Percentiles rank a stretch among this genome's conserved stretches.
Conservation (phyloP, 2,113 vertebrate genomes). For the Cardinalis cardinalis region DNA sequence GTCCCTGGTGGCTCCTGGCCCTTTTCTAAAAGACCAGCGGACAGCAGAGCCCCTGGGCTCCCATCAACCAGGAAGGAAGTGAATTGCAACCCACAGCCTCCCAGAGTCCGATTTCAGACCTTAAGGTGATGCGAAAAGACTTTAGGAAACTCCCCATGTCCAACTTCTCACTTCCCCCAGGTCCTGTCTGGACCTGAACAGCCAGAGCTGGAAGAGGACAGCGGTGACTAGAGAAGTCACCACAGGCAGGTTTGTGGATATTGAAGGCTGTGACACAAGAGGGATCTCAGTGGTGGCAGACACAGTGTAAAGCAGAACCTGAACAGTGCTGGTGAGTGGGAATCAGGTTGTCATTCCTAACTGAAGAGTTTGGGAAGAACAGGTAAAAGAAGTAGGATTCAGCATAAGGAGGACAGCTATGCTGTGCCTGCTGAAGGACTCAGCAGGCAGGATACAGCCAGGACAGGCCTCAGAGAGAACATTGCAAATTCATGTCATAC, state of each 20-base stretch:
- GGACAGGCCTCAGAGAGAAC: background rate
- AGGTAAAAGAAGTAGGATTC: background rate
- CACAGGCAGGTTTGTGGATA: background rate
- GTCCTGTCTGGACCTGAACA: background rate
- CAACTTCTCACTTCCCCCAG: background rate
- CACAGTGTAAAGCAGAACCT: background rate
- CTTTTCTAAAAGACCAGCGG: background rate
- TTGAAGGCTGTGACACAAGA: background rate
- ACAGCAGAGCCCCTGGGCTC: background rate
- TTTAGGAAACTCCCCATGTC: background rate
- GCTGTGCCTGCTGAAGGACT: background rate
- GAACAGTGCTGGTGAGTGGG: background rate
- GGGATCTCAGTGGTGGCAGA: background rate
- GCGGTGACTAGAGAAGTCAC: accelerated
- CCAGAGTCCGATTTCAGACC: background rate
- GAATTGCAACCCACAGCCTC: background rate
- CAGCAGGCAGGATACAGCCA: background rate
- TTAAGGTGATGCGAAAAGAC: background rate
- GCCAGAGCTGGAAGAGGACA: background rate
- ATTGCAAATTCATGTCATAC: background rate
- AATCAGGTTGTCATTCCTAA: background rate
- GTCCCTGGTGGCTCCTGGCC: background rate
- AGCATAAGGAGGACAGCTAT: background rate
- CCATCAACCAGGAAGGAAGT: background rate
- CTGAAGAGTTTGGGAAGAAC: background rate